Evolutionary conservation across 1,140 invertebrate genomes (phyloP).

Genomic region (Drosophila lacteicornis): DNA sequence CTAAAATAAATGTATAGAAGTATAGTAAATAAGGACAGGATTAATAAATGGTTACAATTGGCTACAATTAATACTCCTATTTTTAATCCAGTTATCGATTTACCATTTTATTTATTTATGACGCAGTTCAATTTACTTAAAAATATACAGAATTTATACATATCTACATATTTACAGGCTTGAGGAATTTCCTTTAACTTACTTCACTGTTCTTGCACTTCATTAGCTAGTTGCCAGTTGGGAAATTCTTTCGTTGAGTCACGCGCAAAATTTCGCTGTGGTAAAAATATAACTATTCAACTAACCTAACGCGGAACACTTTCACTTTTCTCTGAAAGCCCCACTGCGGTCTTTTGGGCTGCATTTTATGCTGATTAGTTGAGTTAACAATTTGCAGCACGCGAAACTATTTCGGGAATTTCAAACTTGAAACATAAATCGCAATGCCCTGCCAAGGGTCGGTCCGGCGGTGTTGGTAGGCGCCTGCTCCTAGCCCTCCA

Average conservation of each 20-base stretch:
- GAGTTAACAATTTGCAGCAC: slow-evolving; percentile 78
- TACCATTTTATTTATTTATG: too few relatives aligned
- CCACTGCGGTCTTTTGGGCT: slow-evolving; percentile 27
- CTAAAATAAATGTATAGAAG: too few relatives aligned
- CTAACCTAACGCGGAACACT: slow-evolving; percentile 58
- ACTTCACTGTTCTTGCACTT: slow-evolving; percentile 13
- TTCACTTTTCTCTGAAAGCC: slow-evolving; percentile 45
- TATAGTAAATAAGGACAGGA: too few relatives aligned
- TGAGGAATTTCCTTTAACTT: not conserved
- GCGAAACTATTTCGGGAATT: slow-evolving; percentile 80
- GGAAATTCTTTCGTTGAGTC: slow-evolving; percentile 1
- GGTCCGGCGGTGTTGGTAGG: slow-evolving; percentile 27
- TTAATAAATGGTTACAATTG: too few relatives aligned
- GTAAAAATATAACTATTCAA: slow-evolving; percentile 55
- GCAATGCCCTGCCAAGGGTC: slow-evolving; percentile 36
- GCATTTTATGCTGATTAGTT: slow-evolving; percentile 81
- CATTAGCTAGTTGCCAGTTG: slow-evolving; percentile 9
- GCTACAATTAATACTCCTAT: too few relatives aligned
- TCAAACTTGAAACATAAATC: slow-evolving; percentile 74
- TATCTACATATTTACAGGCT: too few relatives aligned
- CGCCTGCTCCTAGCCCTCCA: not conserved
- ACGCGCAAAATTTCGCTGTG: slow-evolving; percentile 7
- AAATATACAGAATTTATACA: too few relatives aligned
- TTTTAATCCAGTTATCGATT: too few relatives aligned
- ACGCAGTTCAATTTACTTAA: too few relatives aligned